phyloP scores from a whole-genome alignment of 2,888 invertebrate genomes.

The Orchestes rusci region DNA sequence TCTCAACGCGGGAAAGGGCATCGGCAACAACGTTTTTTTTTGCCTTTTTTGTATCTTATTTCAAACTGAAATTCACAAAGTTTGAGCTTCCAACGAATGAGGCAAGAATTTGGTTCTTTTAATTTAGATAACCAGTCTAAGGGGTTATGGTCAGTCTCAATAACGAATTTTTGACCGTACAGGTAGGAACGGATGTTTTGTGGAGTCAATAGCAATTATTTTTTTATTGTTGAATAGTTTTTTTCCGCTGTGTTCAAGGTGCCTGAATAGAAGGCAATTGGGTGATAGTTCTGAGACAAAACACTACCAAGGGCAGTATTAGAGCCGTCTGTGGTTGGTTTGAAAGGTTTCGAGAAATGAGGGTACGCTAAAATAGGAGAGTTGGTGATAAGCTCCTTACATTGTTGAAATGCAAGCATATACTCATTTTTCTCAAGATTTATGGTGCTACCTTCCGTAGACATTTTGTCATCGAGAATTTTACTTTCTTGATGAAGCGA shows the following conservation, averaged over 20 bases:
- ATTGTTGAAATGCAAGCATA: conserved; percentile 22
- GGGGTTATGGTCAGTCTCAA: too few species aligned
- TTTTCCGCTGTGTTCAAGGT: conserved; percentile 27
- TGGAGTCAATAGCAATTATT: too few species aligned
- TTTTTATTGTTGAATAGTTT: too few species aligned
- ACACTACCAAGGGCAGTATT: conserved; percentile 25
- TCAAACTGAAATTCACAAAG: too few species aligned
- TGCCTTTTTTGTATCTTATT: too few species aligned
- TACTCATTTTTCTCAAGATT: conserved; percentile 8
- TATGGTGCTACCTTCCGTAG: conserved; percentile 13
- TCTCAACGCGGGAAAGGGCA: too few species aligned
- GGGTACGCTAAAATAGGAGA: conserved; percentile 27
- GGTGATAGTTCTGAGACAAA: conserved; percentile 24
- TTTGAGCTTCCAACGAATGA: too few species aligned
- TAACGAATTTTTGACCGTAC: too few species aligned
- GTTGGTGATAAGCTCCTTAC: conserved; percentile 26
- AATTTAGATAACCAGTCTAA: too few species aligned
- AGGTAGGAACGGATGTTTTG: too few species aligned
- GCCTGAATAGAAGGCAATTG: conserved; percentile 25
- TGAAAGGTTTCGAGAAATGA: conserved; percentile 25
- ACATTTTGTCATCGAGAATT: conserved; percentile 17
- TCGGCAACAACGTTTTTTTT: too few species aligned
- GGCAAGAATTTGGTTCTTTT: too few species aligned
- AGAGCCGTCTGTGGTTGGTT: conserved; percentile 26
- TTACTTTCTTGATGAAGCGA: conserved; percentile 10